phyloP scores from a whole-genome alignment of 2,888 invertebrate genomes.

The Tromatobia lineatoria region DNA sequence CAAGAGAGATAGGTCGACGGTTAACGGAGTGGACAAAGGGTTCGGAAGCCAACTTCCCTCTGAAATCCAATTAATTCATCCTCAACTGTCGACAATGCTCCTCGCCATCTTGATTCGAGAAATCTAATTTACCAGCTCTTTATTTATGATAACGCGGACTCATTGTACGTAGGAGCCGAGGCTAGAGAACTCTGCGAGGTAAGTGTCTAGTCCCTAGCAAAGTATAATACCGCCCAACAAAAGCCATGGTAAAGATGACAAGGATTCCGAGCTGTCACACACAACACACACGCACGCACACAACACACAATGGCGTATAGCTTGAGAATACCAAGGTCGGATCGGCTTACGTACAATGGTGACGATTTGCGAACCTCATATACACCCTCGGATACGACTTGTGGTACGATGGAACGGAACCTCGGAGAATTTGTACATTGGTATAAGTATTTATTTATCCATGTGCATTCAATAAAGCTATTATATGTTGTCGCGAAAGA shows the following conservation, averaged over 20 bases:
- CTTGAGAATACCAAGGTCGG: conserved; percentile 35
- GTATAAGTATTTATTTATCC: not conserved
- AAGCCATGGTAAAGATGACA: conserved; percentile 77
- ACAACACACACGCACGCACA: conserved; percentile 74
- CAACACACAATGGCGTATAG: not conserved
- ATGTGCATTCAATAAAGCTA: not conserved
- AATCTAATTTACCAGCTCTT: conserved; percentile 84
- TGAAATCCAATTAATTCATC: conserved; percentile 83
- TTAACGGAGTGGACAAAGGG: conserved; percentile 65
- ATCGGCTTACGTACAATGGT: conserved; percentile 53
- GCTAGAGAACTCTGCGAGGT: conserved; percentile 23
- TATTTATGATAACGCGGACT: conserved; percentile 83
- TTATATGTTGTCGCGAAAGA: too few species aligned
- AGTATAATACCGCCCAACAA: conserved; percentile 75
- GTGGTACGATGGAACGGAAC: not conserved
- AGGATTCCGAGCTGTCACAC: conserved; percentile 76
- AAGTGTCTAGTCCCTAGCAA: conserved; percentile 61
- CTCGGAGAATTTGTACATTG: not conserved
- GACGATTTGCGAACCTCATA: conserved; percentile 34
- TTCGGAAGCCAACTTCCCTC: conserved; percentile 78
- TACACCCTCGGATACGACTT: conserved; percentile 43
- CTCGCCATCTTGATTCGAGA: conserved; percentile 82
- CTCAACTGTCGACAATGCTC: conserved; percentile 81
- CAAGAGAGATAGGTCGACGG: conserved; percentile 43
- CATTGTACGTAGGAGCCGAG: conserved; percentile 73